Evolutionary conservation across 1,140 invertebrate species (phyloP).

Genomic region (Lepidurus packardi): DNA sequence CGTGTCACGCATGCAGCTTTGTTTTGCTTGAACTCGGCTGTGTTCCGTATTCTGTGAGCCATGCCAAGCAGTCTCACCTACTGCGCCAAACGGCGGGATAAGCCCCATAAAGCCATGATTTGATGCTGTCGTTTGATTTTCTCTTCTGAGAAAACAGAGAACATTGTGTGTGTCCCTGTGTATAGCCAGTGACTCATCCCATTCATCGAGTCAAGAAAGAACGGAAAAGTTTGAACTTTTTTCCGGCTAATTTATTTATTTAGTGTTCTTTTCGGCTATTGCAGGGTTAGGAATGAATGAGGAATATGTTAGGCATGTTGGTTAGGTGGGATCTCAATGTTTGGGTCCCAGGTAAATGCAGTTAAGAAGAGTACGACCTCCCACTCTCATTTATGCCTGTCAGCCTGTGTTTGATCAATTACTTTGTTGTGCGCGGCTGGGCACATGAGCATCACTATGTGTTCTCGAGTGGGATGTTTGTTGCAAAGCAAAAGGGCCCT

Average conservation of each 20-base stretch:
- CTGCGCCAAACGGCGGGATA: constrained; percentile 12
- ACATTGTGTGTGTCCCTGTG: no score
- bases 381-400: constrained; percentile 15
- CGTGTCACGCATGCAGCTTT: constrained; percentile 10
- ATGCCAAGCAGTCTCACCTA: constrained; percentile 3
- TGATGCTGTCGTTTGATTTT: neutral
- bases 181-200: no score
- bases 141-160: neutral
- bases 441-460: neutral
- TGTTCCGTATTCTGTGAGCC: neutral
- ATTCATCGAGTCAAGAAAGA: no score
- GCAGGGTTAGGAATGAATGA: neutral
- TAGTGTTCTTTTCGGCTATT: no score
- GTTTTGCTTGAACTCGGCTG: neutral
- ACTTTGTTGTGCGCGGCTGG: neutral
- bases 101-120: neutral
- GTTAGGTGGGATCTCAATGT: neutral
- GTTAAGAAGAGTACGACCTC: neutral
- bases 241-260: no score
- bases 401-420: constrained; percentile 6
- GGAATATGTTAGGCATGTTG: neutral
- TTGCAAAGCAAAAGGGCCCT: neutral
- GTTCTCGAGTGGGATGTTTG: neutral
- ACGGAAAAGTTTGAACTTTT: no score
- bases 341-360: neutral